Conservation (phyloP, 2,113 vertebrate species). For the Gadus macrocephalus region DNA sequence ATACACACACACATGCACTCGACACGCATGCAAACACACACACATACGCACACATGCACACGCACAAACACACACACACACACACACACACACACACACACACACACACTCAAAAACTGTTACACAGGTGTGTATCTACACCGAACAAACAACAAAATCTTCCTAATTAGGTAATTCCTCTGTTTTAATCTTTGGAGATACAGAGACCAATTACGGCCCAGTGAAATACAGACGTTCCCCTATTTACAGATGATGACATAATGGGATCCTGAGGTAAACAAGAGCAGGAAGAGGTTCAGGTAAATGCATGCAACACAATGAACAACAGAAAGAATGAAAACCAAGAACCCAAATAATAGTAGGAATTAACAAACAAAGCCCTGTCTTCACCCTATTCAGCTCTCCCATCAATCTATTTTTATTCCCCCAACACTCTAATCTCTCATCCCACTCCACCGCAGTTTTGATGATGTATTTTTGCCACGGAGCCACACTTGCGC, state of each 20-base stretch:
- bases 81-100: too few species aligned
- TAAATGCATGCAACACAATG: conserved; percentile 52
- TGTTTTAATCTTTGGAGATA: not conserved
- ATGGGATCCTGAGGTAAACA: not conserved
- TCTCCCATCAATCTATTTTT: conserved; percentile 73
- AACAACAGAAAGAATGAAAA: too few species aligned
- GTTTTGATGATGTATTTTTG: conserved; percentile 20
- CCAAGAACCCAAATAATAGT: conserved; percentile 22
- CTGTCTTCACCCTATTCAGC: conserved; percentile 61
- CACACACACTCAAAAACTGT: not conserved
- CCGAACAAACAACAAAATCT: not conserved
- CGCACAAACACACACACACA: too few species aligned
- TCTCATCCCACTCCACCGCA: conserved; percentile 62
- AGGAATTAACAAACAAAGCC: conserved; percentile 65
- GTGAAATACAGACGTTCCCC: not conserved
- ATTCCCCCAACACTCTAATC: conserved; percentile 66
- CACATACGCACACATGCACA: too few species aligned
- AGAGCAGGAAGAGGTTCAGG: conserved; percentile 41
- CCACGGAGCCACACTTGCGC: conserved; percentile 63
- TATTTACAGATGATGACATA: not conserved
- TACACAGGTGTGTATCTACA: not conserved
- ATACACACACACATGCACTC: too few species aligned
- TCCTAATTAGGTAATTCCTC: not conserved
- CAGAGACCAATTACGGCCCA: not conserved
- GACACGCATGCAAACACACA: too few species aligned